Evolutionary conservation across 2,888 invertebrate genomes (phyloP), one percentile per base, ranked within the genome.

Genomic region (Cistogaster globosa): DNA sequence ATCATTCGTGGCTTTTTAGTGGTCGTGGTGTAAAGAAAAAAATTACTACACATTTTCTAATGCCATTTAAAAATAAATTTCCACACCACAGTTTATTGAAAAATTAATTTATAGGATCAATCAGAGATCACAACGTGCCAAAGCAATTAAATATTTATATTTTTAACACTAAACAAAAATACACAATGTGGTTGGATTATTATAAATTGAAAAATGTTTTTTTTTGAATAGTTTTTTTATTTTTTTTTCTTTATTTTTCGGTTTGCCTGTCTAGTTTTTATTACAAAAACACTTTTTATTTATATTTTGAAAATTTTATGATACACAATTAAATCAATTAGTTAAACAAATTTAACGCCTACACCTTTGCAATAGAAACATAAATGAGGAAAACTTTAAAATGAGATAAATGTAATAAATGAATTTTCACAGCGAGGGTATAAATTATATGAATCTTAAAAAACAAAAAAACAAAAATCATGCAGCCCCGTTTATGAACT

Each of bases 261-360:
- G 12, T 48, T 57, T 32, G 16, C 9, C 32, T 42, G 26, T 16
- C 18, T 65, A 26, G 26, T 51, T 57, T 63, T 42, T 55, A 14
- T 22, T n/a, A 55, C 14, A 58, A 67, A 11, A 36, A 9, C 20
- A 58, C 16, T 74, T 42, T 26, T 75, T 38, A 18, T 75, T 38
- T 75, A 18, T 48, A 62, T 63, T 63, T 26, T 2, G 32, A 65
- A 32, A 7, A 65, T 79, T 85, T 82, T 74, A 75, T 84, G 77
- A 69, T 53, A 82, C 63, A 85, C 74, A 79, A 82, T 82, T 76
- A 79, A 75, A 82, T 71, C 78, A 85, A 85, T 85, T 82, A 85
- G 85, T 71, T 65, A 62, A 85, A 82, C 85, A 85, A 85, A 85
- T 85, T 79, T 71, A 60, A 85, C 85, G 81, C 85, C 85, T 75